Evolutionary conservation across 2,888 invertebrate genomes (phyloP).

Genomic region (Dinocampus coccinellae): DNA sequence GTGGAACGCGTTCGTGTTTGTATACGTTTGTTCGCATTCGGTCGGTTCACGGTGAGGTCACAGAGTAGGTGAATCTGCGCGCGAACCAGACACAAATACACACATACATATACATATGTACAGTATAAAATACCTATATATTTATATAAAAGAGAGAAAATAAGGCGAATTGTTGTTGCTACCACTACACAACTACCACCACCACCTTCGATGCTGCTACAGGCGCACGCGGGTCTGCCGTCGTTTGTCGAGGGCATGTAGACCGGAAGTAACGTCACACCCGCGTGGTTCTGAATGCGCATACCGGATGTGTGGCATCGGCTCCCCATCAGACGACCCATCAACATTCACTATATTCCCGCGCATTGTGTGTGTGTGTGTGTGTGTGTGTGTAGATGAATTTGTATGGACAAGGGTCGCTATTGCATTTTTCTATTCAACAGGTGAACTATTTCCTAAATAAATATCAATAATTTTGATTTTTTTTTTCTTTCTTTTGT

Average conservation of each 20-base stretch:
- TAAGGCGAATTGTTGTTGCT: background rate
- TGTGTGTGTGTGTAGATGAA: conserved; percentile 15
- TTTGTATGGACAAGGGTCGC: background rate
- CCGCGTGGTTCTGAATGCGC: conserved; percentile 70
- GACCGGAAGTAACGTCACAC: conserved; percentile 70
- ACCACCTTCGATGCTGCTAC: background rate
- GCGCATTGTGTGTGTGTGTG: conserved; percentile 54
- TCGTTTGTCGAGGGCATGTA: conserved; percentile 64
- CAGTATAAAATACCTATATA: background rate
- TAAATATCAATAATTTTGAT: background rate
- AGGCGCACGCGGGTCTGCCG: conserved; percentile 32
- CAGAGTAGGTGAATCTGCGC: conserved; percentile 63
- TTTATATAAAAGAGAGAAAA: background rate
- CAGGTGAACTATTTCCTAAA: conserved; percentile 35
- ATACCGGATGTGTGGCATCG: conserved; percentile 70
- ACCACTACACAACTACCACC: no score
- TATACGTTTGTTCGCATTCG: conserved; percentile 55
- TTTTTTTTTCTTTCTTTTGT: no score
- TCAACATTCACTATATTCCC: conserved; percentile 66
- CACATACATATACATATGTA: background rate
- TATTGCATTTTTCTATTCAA: conserved; percentile 22
- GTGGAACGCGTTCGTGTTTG: conserved; percentile 37
- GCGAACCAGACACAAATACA: conserved; percentile 18
- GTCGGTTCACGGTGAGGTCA: conserved; percentile 63
- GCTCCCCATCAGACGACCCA: conserved; percentile 68